A percentile compares a stretch with the other conserved stretches of the same genome.
phyloP scores from a whole-genome alignment of 2,888 invertebrate species.

The Agriopis marginaria region DNA sequence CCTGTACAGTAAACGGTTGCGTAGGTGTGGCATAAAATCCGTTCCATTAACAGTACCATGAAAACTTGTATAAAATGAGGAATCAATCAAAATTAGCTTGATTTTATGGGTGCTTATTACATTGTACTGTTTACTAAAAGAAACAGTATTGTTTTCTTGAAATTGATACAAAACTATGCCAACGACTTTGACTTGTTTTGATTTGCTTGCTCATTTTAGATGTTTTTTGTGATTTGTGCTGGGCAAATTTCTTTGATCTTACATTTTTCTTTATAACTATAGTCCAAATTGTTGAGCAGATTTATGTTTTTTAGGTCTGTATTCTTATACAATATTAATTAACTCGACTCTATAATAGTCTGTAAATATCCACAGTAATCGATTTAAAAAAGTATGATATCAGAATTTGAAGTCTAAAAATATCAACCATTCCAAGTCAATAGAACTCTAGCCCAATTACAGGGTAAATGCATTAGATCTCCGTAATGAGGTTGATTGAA shows the following conservation, averaged over 20 bases:
- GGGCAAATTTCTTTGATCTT: constrained; percentile 13
- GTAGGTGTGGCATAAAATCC: constrained; percentile 67
- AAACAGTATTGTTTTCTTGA: constrained; percentile 8
- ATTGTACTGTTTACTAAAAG: constrained; percentile 11
- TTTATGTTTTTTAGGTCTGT: background rate
- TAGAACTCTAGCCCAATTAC: constrained; percentile 20
- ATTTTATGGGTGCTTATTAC: constrained; percentile 17
- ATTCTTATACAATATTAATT: background rate
- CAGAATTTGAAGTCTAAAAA: constrained; percentile 1
- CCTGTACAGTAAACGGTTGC: constrained; percentile 57
- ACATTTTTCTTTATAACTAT: background rate
- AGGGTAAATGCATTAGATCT: constrained; percentile 30
- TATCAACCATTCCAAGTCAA: constrained; percentile 16
- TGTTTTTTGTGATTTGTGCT: background rate
- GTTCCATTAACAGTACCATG: constrained; percentile 58
- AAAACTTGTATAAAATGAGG: constrained; percentile 55
- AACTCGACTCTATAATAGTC: background rate
- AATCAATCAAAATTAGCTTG: constrained; percentile 50
- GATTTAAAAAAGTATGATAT: background rate
- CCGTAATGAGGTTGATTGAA: constrained; percentile 63
- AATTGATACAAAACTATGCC: constrained; percentile 13
- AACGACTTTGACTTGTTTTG: constrained; percentile 20
- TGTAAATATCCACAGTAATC: too few species aligned
- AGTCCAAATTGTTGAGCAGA: background rate
- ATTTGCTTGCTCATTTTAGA: constrained; percentile 15